Percentiles rank a stretch among this genome's conserved stretches.
These are phyloP conservation scores for Pygocentrus nattereri DNA, from an alignment of 2,797 vertebrate species.

Conservation along the genomic window DNA sequence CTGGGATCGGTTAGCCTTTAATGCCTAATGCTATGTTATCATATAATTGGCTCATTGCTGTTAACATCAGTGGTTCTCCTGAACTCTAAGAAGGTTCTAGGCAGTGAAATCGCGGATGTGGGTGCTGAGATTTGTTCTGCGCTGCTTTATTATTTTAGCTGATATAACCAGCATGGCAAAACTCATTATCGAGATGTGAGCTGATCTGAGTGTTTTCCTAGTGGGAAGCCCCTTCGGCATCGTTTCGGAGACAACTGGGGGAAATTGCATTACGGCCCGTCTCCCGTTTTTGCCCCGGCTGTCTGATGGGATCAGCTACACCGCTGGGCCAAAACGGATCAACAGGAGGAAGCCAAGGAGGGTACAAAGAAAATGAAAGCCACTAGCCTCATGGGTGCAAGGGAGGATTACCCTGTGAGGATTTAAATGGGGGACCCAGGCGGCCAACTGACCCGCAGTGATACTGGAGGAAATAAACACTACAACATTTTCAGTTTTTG, in stretches of 20 bases:
- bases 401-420: background rate
- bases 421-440: background rate
- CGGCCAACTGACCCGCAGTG: background rate
- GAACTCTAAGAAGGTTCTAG: background rate
- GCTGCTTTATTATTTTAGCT: slow-evolving; percentile 64
- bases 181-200: slow-evolving; percentile 67
- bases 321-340: slow-evolving; percentile 58
- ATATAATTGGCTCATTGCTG: too few relatives aligned
- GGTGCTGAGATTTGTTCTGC: slow-evolving; percentile 62
- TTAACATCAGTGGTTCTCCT: background rate
- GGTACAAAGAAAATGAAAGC: background rate
- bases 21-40: too few relatives aligned
- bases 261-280: slow-evolving; percentile 72
- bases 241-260: slow-evolving; percentile 31
- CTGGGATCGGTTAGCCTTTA: too few relatives aligned
- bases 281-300: slow-evolving; percentile 63
- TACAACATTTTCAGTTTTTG: background rate
- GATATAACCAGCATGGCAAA: slow-evolving; percentile 65
- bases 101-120: background rate
- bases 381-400: background rate
- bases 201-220: slow-evolving; percentile 70
- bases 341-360: slow-evolving; percentile 42
- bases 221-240: slow-evolving; percentile 63
- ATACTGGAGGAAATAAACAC: background rate
- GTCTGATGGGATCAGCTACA: slow-evolving; percentile 69